A percentile compares a stretch with the other conserved stretches of the same genome.
These are phyloP conservation scores for Emydocephalus ijimae DNA, from an alignment of 2,113 vertebrate species.

Conservation along the genomic window DNA sequence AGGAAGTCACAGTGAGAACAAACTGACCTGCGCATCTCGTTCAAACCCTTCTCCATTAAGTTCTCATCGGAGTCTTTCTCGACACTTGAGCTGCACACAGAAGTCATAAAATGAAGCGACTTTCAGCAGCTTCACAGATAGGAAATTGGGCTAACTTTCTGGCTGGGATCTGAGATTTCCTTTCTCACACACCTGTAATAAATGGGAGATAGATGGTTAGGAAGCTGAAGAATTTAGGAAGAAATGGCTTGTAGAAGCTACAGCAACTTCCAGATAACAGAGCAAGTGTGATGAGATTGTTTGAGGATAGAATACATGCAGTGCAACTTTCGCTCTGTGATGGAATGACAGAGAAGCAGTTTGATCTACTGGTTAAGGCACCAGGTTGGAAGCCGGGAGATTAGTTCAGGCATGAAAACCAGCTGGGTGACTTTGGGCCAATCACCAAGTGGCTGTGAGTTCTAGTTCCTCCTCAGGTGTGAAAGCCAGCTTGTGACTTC, in stretches of 20 bases:
- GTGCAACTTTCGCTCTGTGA: neutral
- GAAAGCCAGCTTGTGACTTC: too few species aligned
- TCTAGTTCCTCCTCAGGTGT: too few species aligned
- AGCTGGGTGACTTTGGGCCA: too few species aligned
- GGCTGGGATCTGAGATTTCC: neutral
- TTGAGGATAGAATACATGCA: neutral
- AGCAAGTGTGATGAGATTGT: neutral
- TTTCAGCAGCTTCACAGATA: neutral
- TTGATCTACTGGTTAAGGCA: neutral
- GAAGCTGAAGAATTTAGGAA: neutral
- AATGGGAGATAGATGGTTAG: neutral
- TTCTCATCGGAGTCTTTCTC: neutral
- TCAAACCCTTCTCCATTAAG: neutral
- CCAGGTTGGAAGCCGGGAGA: neutral
- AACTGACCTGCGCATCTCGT: accelerated
- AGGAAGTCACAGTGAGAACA: constrained; percentile 31
- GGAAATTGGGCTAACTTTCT: neutral
- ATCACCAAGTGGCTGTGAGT: too few species aligned
- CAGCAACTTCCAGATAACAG: neutral
- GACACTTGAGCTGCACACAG: too few species aligned
- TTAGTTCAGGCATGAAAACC: neutral
- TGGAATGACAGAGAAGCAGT: neutral
- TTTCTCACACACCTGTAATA: neutral
- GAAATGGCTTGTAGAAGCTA: neutral
- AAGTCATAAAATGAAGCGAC: neutral